Conservation (phyloP, 2,113 vertebrate genomes). For the Epinephelus fuscoguttatus region DNA sequence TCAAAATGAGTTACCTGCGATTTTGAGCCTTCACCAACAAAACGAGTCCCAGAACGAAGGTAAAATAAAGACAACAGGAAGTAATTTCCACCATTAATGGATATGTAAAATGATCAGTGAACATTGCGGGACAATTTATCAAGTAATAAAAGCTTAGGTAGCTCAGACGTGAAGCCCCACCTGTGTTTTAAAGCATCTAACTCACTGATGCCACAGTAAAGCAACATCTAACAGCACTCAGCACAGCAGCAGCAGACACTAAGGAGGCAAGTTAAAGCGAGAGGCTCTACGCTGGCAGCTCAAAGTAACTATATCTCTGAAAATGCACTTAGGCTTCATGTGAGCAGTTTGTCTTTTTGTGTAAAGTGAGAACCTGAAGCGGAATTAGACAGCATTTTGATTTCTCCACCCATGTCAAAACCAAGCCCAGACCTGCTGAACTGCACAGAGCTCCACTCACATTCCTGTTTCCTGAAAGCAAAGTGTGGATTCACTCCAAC, state of each 20-base stretch:
- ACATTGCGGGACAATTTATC: neutral
- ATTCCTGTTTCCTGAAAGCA: conserved; percentile 37
- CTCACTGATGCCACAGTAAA: conserved; percentile 6
- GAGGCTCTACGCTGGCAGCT: neutral
- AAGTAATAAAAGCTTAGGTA: neutral
- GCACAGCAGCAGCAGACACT: conserved; percentile 7
- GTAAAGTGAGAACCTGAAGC: conserved; percentile 34
- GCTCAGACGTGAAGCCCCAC: neutral
- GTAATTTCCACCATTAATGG: neutral
- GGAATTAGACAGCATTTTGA: conserved; percentile 67
- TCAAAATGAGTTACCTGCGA: neutral
- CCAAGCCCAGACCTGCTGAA: conserved; percentile 51
- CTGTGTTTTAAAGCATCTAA: neutral
- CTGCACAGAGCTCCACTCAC: neutral
- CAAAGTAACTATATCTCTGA: neutral
- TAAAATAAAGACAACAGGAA: neutral
- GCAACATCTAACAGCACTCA: neutral
- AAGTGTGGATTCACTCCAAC: conserved; percentile 7
- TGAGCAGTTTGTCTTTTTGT: neutral
- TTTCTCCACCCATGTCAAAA: conserved; percentile 34
- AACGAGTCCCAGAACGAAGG: neutral
- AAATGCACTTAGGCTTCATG: conserved; percentile 39
- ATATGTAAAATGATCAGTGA: neutral
- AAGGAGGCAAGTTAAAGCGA: neutral
- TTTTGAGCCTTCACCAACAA: neutral